Percentiles rank a stretch among this genome's conserved stretches.
phyloP scores from a whole-genome alignment of 2,113 vertebrate species.

The Charadrius vociferus region DNA sequence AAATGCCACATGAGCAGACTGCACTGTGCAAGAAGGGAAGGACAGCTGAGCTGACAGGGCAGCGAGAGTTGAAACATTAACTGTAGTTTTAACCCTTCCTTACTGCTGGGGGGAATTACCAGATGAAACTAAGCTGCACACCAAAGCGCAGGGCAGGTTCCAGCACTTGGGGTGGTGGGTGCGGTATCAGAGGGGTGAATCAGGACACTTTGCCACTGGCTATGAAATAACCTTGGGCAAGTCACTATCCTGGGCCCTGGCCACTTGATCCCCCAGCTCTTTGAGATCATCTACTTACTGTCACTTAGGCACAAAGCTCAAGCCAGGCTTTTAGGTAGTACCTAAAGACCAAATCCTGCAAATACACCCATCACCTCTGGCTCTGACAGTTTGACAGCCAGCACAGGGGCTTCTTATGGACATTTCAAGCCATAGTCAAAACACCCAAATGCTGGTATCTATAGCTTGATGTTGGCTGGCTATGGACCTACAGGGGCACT shows the following conservation, averaged over 20 bases:
- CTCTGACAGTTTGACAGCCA: not conserved
- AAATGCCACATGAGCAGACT: not conserved
- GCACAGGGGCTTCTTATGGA: not conserved
- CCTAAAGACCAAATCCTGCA: not conserved
- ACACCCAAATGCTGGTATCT: not conserved
- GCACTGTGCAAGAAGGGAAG: not conserved
- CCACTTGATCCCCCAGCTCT: not conserved
- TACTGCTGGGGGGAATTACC: not conserved
- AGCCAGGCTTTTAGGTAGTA: accelerated
- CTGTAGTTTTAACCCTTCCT: not conserved
- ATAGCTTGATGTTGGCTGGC: too few relatives aligned
- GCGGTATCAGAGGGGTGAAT: not conserved
- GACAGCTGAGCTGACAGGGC: not conserved
- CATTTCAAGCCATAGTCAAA: not conserved
- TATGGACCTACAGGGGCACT: not conserved
- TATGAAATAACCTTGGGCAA: not conserved
- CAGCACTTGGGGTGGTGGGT: accelerated
- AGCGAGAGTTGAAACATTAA: not conserved
- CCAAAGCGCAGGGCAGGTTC: not conserved
- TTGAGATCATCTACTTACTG: accelerated
- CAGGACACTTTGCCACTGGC: not conserved
- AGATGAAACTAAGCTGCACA: not conserved
- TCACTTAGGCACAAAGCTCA: not conserved
- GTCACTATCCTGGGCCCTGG: not conserved
- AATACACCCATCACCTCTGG: too few relatives aligned